Evolutionary conservation across 1,140 invertebrate genomes (phyloP).

Genomic region (Caenorhabditis remanei): DNA sequence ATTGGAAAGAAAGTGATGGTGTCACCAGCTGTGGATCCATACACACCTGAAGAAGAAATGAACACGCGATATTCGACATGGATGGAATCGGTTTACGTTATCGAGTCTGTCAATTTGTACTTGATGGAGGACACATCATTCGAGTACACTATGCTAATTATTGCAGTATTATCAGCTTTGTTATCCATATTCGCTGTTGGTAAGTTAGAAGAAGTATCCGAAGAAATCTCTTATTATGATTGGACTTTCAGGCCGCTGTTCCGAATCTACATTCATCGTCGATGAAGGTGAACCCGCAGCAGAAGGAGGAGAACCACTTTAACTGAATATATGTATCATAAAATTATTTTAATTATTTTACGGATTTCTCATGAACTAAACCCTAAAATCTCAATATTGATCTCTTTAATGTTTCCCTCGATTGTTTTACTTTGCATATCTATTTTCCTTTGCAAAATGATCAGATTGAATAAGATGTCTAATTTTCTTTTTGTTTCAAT

Average conservation of each 20-base stretch:
- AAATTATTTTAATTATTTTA: not conserved
- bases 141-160: slow-evolving; percentile 14
- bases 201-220: not conserved
- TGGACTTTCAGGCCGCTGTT: slow-evolving; percentile 19
- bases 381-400: not conserved
- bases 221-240: not conserved
- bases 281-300: slow-evolving; percentile 63
- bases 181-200: slow-evolving; percentile 39
- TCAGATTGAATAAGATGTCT: not conserved
- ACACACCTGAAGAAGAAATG: slow-evolving; percentile 24
- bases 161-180: not conserved
- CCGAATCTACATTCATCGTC: slow-evolving; percentile 58
- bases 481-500: slow-evolving; percentile 6
- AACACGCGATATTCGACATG: slow-evolving; percentile 24
- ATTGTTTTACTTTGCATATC: slow-evolving; percentile 10
- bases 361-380: not conserved
- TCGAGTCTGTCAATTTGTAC: slow-evolving; percentile 22
- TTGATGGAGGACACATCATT: slow-evolving; percentile 30
- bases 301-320: slow-evolving; percentile 60
- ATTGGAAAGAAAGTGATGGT: slow-evolving; percentile 37
- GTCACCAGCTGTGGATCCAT: slow-evolving; percentile 21
- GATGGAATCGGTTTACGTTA: slow-evolving; percentile 43
- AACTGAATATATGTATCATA: not conserved
- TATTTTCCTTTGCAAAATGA: not conserved
- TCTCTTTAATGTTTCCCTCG: not conserved